Base-by-base conservation (phyloP, 2,113 vertebrate species). In the Catharus fuscescens region DNA sequence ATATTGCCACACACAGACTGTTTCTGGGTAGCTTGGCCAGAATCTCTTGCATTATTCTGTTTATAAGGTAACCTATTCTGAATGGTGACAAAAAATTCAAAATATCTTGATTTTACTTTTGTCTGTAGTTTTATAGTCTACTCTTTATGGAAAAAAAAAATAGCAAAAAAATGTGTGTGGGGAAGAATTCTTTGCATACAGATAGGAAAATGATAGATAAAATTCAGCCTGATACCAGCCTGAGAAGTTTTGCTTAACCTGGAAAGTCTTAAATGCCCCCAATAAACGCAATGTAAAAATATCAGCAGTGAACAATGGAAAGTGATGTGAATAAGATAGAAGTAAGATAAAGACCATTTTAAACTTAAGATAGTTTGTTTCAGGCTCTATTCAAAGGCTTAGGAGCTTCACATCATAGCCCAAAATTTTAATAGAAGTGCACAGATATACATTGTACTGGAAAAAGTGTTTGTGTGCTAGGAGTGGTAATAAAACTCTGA, bases 101-200 rank as follows among this genome's bases (percentile, higher is more conserved):
- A 57, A 10, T 0, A 1, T 40, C 6, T 44, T 57, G 7, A 13
- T 57, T 93, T 52, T 73, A n/a, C 7, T 52, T 88, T 56, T 80
- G 5, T 36, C 10, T 59, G n/a, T 12, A 42, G 14, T 32, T 66
- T 76, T 17, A 78, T 79, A 25, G 8, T 85, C 25, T 13, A 40
- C 10, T 34, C 10, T 70, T 57, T 44, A 18, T 31, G 9, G 5
- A 26, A 38, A 61, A 38, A 38, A 26, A 28, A n/a, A 9, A 13
- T 9, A 29, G 10, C 12, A n/a, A 53, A 44, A 32, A 24, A 1
- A 6, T 4, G 0, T 28, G 13, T 25, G 3, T 9, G 7, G 2
- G 5, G 10, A 32, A 65, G 19, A 12, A 61, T 48, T 65, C 4
- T 53, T 79, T 54, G 3, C 24, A 57, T 48, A 44, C 4, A 73